These are phyloP conservation scores for Brienomyrus longianalis DNA, from an alignment of 2,113 vertebrate species.

Conservation along the genomic window DNA sequence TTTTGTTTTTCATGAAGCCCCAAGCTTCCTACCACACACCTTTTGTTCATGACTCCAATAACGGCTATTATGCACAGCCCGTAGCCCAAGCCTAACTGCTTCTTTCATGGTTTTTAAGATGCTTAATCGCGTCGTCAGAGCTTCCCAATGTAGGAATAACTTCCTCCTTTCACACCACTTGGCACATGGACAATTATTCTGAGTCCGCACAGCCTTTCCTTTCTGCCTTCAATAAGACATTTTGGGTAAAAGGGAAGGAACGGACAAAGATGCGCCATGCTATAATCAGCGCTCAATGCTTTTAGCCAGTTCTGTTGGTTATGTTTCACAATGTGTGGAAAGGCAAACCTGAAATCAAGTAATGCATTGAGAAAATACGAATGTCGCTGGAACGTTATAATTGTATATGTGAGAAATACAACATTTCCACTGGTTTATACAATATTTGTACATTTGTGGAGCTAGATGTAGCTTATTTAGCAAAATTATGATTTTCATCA, in stretches of 20 bases:
- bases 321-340: not conserved
- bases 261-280: conserved; percentile 26
- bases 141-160: conserved; percentile 59
- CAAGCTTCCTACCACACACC: conserved; percentile 78
- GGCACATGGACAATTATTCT: conserved; percentile 73
- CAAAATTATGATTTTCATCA: not conserved
- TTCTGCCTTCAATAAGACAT: conserved; percentile 50
- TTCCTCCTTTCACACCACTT: conserved; percentile 76
- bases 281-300: conserved; percentile 7
- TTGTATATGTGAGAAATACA: not conserved
- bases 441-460: not conserved
- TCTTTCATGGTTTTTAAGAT: conserved; percentile 70
- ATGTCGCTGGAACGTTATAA: not conserved
- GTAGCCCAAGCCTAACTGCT: conserved; percentile 62
- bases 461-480: not conserved
- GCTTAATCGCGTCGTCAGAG: conserved; percentile 70
- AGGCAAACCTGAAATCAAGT: not conserved
- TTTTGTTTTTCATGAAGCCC: conserved; percentile 75
- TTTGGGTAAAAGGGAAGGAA: conserved; percentile 28
- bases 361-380: not conserved
- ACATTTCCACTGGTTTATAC: not conserved
- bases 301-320: conserved; percentile 3
- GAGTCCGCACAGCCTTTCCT: conserved; percentile 58
- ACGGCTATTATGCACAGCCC: conserved; percentile 76
- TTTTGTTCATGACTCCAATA: conserved; percentile 82